Base-by-base conservation (phyloP, 2,888 invertebrate genomes). In the Patella caerulea region DNA sequence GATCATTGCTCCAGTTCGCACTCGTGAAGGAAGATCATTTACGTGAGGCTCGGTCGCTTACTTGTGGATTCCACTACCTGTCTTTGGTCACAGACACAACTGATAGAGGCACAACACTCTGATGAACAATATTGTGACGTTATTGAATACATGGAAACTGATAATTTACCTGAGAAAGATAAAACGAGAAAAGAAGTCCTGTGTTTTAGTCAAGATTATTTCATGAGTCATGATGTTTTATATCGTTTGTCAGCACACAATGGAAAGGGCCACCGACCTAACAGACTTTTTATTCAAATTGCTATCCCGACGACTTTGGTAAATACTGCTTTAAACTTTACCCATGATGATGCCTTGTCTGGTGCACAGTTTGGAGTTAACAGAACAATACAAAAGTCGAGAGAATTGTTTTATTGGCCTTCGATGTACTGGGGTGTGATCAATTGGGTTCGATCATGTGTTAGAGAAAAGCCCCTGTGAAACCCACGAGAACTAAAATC, bases 181-280 rank as follows among this genome's bases (percentile, higher is more conserved):
- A 34, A 34, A 34, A 34, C 5, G 34, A 34, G 34, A 34, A 34
- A 34, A 34, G 34, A 34, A 5, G 5, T 5, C 4, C 34, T 59
- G 59, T 59, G 59, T 59, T 19, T 19, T 17, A 19, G n/a, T 59
- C 59, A 59, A 59, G 59, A 59, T 59, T 59, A 59, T 59, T 59
- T 59, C 11, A 19, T 59, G 59, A 17, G 59, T 19, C 17, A 59
- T 59, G 59, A 59, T 19, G 19, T 59, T 59, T 59, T 59, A n/a
- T 59, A 59, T 19, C 59, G 19, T 59, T 15, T 59, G 17, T 59
- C 59, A 2, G 17, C 17, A 19, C 19, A 59, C 19, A 59, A 59
- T 19, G 59, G 59, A 19, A 59, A 59, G 19, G 59, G 59, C 17
- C 59, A 59, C 9, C 17, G 59, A n/a, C 17, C 17, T 15, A 19